These are phyloP conservation scores for Orycteropus afer DNA, from an alignment of 2,113 vertebrate genomes.

Conservation along the genomic window DNA sequence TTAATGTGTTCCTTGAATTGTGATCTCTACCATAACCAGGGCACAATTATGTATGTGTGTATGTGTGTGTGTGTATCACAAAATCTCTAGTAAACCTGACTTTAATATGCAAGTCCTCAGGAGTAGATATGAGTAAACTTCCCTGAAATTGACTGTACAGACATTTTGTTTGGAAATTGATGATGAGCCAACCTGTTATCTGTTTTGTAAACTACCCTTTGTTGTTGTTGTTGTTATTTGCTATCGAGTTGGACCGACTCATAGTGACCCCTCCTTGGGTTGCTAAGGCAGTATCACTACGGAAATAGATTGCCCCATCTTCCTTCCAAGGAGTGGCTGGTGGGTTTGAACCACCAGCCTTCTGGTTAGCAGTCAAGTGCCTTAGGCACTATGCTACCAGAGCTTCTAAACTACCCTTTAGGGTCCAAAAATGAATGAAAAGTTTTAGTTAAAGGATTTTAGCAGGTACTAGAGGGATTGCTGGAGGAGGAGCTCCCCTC, in stretches of 20 bases:
- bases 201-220: slow-evolving; percentile 18
- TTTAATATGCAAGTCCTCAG: neutral
- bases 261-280: no score
- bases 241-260: no score
- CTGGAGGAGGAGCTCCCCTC: neutral
- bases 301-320: no score
- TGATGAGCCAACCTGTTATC: neutral
- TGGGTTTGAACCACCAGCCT: no score
- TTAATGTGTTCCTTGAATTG: neutral
- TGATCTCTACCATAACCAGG: neutral
- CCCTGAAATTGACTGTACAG: slow-evolving; percentile 29
- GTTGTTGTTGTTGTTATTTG: no score
- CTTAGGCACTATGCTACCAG: no score
- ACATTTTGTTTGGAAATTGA: neutral
- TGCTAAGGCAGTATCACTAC: no score
- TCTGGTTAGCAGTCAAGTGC: no score
- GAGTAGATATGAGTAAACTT: neutral
- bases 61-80: neutral
- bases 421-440: slow-evolving; percentile 31
- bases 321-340: no score
- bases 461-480: neutral
- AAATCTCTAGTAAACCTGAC: neutral
- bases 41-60: neutral
- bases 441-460: slow-evolving; percentile 32
- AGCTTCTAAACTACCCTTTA: neutral